Evolutionary conservation across 2,797 vertebrate genomes (phyloP), one percentile per base, ranked within the genome.

Genomic region (Lophotriccus pileatus): DNA sequence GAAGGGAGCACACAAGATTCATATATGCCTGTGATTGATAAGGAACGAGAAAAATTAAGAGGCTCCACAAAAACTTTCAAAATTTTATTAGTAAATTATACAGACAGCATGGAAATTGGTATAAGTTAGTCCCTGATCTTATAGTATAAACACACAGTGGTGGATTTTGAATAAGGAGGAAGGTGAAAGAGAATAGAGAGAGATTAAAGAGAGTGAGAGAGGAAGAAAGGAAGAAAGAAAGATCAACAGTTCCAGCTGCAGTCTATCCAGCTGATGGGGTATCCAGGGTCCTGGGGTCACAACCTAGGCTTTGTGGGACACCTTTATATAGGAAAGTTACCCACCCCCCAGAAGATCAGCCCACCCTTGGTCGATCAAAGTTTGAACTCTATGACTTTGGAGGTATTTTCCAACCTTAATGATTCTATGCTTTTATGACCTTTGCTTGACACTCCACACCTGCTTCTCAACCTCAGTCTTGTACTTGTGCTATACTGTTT

Each of bases 251-350:
- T 7, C 24, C 39, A 60, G 10, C 8, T 64, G 7, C 56, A 82
- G 5, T 41, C 10, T 4, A 41, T 64, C 43, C 34, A 49, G 10
- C 4, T 53, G 24, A 47, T 14, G 56, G 15, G 5, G 2, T n/a
- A 20, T 17, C 37, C 12, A 68, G n/a, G 39, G 18, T 68, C n/a
- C 24, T 53, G 39, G 20, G 24, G 3, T 60, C 9, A 10, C 47
- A 2, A 7, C 16, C 16, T 0, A 0, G 28, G 17, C 24, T 53
- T 30, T 39, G 7, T 28, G 10, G 8, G 21, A 6, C 53, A 23
- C 12, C 3, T 52, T 60, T 68, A 28, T 28, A n/a, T 9, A 14
- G 28, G 23, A 24, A 25, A 25, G 5, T 50, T 50, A 39, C 25
- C 12, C n/a, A n/a, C n/a, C 24, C 34, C 8, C 5, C 15, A 21